These are phyloP conservation scores for Aphelocoma californica DNA, from an alignment of 2,797 vertebrate species.

Conservation along the genomic window DNA sequence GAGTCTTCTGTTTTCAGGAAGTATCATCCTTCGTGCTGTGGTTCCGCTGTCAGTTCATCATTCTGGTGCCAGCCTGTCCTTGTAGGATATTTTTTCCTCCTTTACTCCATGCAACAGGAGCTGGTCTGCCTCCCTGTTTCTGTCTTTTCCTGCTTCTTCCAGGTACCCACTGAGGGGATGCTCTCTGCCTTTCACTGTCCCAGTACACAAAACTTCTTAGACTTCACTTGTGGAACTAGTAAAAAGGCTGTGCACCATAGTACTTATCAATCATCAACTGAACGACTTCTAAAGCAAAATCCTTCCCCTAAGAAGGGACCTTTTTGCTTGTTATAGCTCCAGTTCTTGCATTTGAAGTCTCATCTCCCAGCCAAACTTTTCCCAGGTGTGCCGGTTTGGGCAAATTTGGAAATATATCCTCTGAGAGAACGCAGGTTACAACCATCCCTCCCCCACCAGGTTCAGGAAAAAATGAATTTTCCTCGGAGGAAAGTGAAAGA, in stretches of 20 bases:
- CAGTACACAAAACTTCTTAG: background rate
- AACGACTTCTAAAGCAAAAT: background rate
- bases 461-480: no score
- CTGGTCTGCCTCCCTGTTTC: background rate
- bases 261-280: background rate
- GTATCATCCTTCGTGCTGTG: background rate
- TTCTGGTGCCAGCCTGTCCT: background rate
- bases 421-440: no score
- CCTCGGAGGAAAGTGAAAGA: no score
- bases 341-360: background rate
- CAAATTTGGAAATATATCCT: no score
- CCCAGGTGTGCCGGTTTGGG: no score
- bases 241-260: background rate
- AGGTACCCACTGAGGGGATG: background rate
- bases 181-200: background rate
- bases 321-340: background rate
- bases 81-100: background rate
- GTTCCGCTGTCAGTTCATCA: background rate
- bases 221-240: background rate
- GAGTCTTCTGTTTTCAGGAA: background rate
- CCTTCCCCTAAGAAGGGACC: background rate
- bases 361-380: background rate
- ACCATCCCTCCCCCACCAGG: no score
- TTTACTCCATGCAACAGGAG: background rate
- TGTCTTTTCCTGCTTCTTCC: background rate